These are phyloP conservation scores for Panurus biarmicus DNA, from an alignment of 2,113 vertebrate species.

Conservation along the genomic window DNA sequence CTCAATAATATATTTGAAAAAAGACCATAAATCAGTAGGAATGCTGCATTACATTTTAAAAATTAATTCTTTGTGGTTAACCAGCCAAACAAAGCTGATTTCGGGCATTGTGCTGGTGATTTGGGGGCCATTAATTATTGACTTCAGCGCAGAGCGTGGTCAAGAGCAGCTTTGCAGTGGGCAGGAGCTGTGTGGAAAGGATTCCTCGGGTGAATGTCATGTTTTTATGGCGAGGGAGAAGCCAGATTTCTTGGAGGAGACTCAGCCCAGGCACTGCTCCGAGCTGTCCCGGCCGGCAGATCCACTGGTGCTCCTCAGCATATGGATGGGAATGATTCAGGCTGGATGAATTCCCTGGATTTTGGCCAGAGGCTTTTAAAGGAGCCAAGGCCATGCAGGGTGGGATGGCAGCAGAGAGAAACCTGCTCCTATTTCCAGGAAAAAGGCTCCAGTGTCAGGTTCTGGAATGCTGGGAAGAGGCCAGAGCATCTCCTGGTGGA, in stretches of 20 bases:
- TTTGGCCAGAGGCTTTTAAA: background rate
- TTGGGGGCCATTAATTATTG: background rate
- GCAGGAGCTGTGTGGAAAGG: background rate
- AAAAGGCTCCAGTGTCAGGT: background rate
- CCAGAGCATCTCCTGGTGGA: background rate
- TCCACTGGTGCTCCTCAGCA: background rate
- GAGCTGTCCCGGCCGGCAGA: background rate
- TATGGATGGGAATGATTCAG: conserved; percentile 30
- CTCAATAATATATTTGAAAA: background rate
- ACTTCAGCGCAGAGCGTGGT: background rate
- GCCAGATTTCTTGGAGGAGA: background rate
- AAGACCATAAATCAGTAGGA: background rate
- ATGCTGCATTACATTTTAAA: background rate
- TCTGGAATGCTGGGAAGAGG: background rate
- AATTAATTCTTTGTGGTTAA: background rate
- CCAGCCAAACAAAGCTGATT: background rate
- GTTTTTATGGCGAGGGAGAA: background rate
- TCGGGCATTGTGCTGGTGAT: background rate
- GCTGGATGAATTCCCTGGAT: background rate
- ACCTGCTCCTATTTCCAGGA: background rate
- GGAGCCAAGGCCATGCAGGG: background rate
- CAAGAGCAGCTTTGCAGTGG: background rate
- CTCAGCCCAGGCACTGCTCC: background rate
- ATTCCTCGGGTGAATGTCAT: background rate
- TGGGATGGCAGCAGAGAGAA: background rate